Evolutionary conservation across 1,140 invertebrate species (phyloP), one percentile per base, ranked within the genome.

Genomic region (Heliconius hermathena): DNA sequence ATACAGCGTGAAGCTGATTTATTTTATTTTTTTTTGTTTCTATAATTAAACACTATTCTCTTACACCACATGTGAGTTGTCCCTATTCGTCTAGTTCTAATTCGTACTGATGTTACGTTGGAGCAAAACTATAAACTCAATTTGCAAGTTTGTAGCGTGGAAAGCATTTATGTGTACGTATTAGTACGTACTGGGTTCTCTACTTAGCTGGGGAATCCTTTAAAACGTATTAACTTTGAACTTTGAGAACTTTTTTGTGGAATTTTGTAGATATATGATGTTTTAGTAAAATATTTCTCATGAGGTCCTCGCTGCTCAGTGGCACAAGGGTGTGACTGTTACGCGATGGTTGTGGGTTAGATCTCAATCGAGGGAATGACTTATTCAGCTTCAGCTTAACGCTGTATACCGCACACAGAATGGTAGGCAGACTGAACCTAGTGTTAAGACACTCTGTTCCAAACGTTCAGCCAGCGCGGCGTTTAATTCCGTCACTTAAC

Each of bases 71-170:
- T 60, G 54, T 60, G 49, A 16, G 49, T 52, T 52, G 49, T 52
- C 49, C 49, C 18, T 18, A 52, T 52, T 26, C 26, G 60, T 16
- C 22, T 66, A 26, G 26, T 66, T 29, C 54, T 57, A 66, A 76
- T 76, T 66, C 26, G 20, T 66, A 22, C 20, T 57, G n/a, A 57
- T 57, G 54, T 57, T 57, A 22, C 22, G 60, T 66, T 29, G 22
- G 26, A 66, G 60, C 13, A 22, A 20, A 76, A 76, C 57, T 76
- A 70, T 18, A 70, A 70, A 76, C 74, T 76, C 36, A 71, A 76
- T 76, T 76, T 70, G 60, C 13, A 71, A 76, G 41, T 70, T 70
- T 38, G 74, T 49, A 70, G 57, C 36, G 74, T 52, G 73, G 60
- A 66, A 66, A 66, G 60, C 60, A 66, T 66, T 66, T 66, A 66